These are phyloP conservation scores for Pangasius sanitwongsei DNA, from an alignment of 2,797 vertebrate genomes.

Conservation along the genomic window DNA sequence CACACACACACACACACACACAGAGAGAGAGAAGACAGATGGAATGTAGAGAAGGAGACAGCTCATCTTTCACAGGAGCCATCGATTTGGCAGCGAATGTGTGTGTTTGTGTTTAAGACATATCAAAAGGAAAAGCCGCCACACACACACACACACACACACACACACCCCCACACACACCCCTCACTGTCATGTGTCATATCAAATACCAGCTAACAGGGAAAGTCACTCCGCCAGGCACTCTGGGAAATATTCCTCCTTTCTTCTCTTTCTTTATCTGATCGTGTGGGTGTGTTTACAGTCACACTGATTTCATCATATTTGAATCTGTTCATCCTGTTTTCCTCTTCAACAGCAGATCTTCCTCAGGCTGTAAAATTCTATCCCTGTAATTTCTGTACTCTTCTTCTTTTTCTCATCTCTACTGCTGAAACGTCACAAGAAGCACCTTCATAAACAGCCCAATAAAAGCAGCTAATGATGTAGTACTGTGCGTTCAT, in stretches of 20 bases:
- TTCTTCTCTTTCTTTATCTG: background rate
- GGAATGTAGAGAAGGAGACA: conserved; percentile 26
- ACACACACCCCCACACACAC: conserved; percentile 21
- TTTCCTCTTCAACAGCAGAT: background rate
- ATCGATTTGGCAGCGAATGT: conserved; percentile 21
- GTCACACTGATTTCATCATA: conserved; percentile 1
- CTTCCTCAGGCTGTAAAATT: background rate
- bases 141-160: background rate
- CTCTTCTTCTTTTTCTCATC: background rate
- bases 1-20: conserved; percentile 35
- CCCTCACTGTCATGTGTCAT: background rate
- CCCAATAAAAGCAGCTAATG: background rate
- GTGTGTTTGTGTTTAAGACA: conserved; percentile 13
- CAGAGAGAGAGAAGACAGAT: background rate
- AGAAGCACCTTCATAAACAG: background rate
- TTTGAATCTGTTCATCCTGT: background rate
- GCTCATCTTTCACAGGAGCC: conserved; percentile 29
- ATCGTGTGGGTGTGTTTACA: background rate
- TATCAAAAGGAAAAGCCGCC: conserved; percentile 15
- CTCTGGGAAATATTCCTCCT: background rate
- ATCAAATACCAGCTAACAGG: conserved; percentile 1
- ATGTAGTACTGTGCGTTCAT: background rate
- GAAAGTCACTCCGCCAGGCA: background rate
- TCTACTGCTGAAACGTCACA: too few species aligned
- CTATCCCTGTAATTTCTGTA: too few species aligned